Evolutionary conservation across 2,797 vertebrate species (phyloP), one percentile per base, ranked within the genome.

Genomic region (Coilia nasus): DNA sequence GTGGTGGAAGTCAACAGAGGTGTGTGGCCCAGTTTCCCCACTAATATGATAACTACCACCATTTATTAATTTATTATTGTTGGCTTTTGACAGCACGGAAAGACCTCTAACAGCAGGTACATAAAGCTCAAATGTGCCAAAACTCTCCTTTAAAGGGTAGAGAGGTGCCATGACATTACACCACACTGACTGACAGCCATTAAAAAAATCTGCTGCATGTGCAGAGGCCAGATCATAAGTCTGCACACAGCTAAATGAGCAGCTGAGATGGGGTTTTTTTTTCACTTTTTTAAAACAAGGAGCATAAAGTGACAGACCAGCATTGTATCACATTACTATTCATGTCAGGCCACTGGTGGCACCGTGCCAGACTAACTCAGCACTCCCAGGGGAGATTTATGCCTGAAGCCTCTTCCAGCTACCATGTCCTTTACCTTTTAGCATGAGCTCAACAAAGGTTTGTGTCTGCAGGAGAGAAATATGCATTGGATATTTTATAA

Each of bases 281-380:
- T 31, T 28, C 1, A 4, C 14, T 75, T 54, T 14, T 54, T 54
- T 54, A 54, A 47, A 9, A 54, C 50, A 9, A 75, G 28, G 15
- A 31, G 5, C 12, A 11, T 12, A 4, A 31, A 78, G 17, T 78
- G 71, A 21, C 71, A 78, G 31, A 78, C 31, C 6, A 2, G 31
- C 71, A 78, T 78, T 21, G 6, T 31, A 21, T 25, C 35, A 2
- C 71, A 78, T 78, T 78, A 44, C 1, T 9, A 78, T 78, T 78
- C 71, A 19, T 21, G 71, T 78, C 71, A 78, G 71, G 31, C 71
- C 71, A 44, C 17, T 7, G 17, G 71, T 78, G 71, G 71, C 71
- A 78, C 19, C 15, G 31, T 31, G 71, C 71, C 71, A 78, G 6
- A 78, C 35, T 35, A 21, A 78, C 31, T 78, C 71, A 78, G 71